A percentile compares a stretch with the other conserved stretches of the same genome.
These are phyloP conservation scores for Eristalis intricaria DNA, from an alignment of 2,888 invertebrate species.

Conservation along the genomic window DNA sequence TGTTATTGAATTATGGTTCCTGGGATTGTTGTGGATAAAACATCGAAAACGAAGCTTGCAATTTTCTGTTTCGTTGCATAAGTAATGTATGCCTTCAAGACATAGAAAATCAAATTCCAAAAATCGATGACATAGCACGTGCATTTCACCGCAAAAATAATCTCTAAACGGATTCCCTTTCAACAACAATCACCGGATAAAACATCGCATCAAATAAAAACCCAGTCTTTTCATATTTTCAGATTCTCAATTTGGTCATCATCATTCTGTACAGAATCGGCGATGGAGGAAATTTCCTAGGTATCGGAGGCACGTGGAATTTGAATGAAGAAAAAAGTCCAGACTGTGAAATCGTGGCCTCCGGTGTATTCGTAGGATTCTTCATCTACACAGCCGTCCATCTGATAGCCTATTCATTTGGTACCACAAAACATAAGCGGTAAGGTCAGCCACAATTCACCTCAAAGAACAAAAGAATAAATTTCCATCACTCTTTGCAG, in stretches of 20 bases:
- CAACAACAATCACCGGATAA: conserved; percentile 2
- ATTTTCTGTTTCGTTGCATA: not conserved
- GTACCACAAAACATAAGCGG: conserved; percentile 90
- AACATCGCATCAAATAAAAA: conserved; percentile 5
- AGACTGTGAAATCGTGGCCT: conserved; percentile 93
- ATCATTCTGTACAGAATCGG: conserved; percentile 91
- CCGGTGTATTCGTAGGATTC: conserved; percentile 93
- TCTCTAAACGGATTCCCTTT: not conserved
- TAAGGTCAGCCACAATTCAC: conserved; percentile 76
- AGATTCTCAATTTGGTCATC: conserved; percentile 92
- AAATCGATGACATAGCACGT: not conserved
- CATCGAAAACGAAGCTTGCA: not conserved
- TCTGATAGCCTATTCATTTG: conserved; percentile 88
- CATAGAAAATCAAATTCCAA: not conserved
- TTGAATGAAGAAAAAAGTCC: conserved; percentile 93
- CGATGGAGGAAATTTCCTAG: conserved; percentile 91
- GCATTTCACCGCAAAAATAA: not conserved
- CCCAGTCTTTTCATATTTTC: conserved; percentile 74
- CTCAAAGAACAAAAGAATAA: no score
- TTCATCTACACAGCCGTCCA: conserved; percentile 91
- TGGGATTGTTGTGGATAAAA: not conserved
- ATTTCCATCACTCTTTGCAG: conserved; percentile 81
- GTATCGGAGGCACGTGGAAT: conserved; percentile 95
- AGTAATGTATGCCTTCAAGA: not conserved
- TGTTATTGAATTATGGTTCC: not conserved